phyloP scores from a whole-genome alignment of 2,113 vertebrate species.

The Bufo gargarizans region DNA sequence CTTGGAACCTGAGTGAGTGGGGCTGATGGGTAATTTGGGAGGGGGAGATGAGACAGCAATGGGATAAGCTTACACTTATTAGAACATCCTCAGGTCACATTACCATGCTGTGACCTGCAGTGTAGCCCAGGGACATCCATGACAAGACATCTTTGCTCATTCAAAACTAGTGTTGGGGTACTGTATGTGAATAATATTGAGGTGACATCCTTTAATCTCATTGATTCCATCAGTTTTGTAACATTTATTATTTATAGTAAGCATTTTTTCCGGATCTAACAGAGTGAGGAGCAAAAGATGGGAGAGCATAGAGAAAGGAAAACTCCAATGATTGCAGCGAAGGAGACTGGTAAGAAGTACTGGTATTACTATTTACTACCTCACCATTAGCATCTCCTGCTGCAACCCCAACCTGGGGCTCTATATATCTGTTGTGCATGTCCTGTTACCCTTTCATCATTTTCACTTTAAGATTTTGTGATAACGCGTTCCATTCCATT shows the following conservation, averaged over 20 bases:
- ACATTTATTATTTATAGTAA: background rate
- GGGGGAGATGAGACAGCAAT: conserved; percentile 3
- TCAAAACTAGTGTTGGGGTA: background rate
- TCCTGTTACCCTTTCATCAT: too few relatives aligned
- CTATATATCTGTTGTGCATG: too few relatives aligned
- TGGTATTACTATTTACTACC: too few relatives aligned
- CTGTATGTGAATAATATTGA: background rate
- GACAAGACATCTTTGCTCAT: background rate
- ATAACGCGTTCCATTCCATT: too few relatives aligned
- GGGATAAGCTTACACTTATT: conserved; percentile 40
- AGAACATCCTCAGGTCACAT: conserved; percentile 53
- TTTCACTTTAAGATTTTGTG: too few relatives aligned
- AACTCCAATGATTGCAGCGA: conserved; percentile 20
- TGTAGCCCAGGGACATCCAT: background rate
- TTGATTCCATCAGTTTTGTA: background rate
- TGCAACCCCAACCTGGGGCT: too few relatives aligned
- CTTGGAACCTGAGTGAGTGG: conserved; percentile 42
- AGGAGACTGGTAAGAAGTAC: conserved; percentile 59
- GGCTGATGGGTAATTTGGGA: conserved; percentile 23
- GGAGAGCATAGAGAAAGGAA: conserved; percentile 51
- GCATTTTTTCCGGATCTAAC: background rate
- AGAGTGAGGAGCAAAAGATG: conserved; percentile 14
- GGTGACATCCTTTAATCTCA: background rate
- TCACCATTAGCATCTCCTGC: too few relatives aligned
- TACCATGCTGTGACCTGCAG: conserved; percentile 37